Conservation (phyloP, 2,113 vertebrate species). For the Anolis carolinensis region DNA sequence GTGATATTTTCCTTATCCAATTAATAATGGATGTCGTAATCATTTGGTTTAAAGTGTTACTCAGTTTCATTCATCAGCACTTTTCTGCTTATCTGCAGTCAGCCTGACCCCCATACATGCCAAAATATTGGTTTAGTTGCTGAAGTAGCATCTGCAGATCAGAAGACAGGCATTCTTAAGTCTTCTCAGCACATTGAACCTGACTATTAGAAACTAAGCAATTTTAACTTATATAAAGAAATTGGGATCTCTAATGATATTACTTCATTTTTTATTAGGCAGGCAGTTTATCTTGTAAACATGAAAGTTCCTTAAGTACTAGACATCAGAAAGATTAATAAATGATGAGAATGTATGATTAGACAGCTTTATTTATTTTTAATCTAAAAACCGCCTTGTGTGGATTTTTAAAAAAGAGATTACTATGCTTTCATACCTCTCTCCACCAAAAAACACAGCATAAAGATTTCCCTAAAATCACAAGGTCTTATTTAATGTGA, state of each 20-base stretch:
- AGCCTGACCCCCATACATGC: slow-evolving; percentile 38
- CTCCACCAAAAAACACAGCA: not conserved
- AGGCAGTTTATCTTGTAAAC: slow-evolving; percentile 53
- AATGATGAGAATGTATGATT: slow-evolving; percentile 52
- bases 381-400: slow-evolving; percentile 39
- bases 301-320: slow-evolving; percentile 41
- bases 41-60: slow-evolving; percentile 55
- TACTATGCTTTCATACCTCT: not conserved
- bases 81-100: slow-evolving; percentile 60
- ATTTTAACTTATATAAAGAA: slow-evolving; percentile 44
- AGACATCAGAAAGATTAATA: slow-evolving; percentile 54
- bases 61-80: slow-evolving; percentile 63
- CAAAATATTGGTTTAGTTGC: slow-evolving; percentile 47
- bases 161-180: slow-evolving; percentile 33
- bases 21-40: slow-evolving; percentile 73
- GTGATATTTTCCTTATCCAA: slow-evolving; percentile 53
- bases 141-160: slow-evolving; percentile 43
- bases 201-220: slow-evolving; percentile 48
- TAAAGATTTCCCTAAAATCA: not conserved
- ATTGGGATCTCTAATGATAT: slow-evolving; percentile 42
- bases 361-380: slow-evolving; percentile 41
- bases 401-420: slow-evolving; percentile 15
- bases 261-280: slow-evolving; percentile 44
- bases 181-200: slow-evolving; percentile 37
- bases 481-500: not conserved